Base-by-base conservation (phyloP, 2,113 vertebrate genomes). In the Sturnira hondurensis region DNA sequence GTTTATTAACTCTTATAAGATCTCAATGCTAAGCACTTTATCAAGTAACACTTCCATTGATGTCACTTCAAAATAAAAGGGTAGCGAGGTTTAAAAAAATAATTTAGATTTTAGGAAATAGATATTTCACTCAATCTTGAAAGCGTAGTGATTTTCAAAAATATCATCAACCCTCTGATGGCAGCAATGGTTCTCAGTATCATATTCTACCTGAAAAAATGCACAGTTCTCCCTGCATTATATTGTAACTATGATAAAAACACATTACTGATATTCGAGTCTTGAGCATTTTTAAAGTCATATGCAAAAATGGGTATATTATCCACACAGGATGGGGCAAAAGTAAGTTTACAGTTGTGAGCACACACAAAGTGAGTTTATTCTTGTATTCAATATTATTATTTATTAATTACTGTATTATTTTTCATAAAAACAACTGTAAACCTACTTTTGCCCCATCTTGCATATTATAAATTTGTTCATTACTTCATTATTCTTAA, bases 401-500 rank as follows among this genome's bases (percentile, higher is more conserved):
- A 33, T 31, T 31, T 31, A 43, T 76, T 76, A 33, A 74, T 31
- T 31, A 28, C 31, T 74, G 14, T 43, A 43, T 73, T 43, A 43
- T 31, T 74, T 74, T 74, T 26, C 24, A 74, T 45, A 45, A 4
- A 16, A 50, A 77, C 3, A 50, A 77, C 3, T 52, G 17, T n/a
- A 52, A 77, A 77, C 10, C 19, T 77, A 33, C 73, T 76, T 68
- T 76, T 76, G 73, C 19, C 15, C 45, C 16, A 50, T 8, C 28
- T 31, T n/a, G 17, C 17, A n/a, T 9, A 52, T 4, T 84, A 16
- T 24, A 77, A 61, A 91, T 86, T 13, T 84, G 3, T 77, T 88
- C 58, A 82, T 74, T 91, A 68, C 33, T 86, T 67, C 65, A 26
- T 31, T 92, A 77, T 28, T 96, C 90, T 50, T 38, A 91, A 86